These are phyloP conservation scores for Sigmodon hispidus DNA, from an alignment of 2,113 vertebrate species.

Conservation along the genomic window DNA sequence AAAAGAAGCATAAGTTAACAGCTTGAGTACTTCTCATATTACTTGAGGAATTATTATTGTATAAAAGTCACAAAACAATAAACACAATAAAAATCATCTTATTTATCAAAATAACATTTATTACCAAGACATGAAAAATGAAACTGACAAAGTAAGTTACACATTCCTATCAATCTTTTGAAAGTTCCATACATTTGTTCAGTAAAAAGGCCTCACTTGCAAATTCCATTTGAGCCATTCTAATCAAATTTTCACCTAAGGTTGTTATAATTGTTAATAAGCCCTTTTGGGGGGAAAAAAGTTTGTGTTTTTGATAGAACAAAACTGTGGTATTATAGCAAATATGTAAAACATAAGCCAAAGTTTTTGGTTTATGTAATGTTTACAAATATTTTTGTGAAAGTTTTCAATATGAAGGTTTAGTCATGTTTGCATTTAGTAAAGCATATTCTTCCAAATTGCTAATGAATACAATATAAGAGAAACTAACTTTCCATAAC, in stretches of 20 bases:
- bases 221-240: conserved; percentile 71
- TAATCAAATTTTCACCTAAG: conserved; percentile 67
- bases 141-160: conserved; percentile 66
- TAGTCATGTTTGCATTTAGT: not conserved
- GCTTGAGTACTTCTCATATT: conserved; percentile 49
- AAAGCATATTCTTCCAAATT: not conserved
- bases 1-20: conserved; percentile 57
- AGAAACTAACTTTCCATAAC: not conserved
- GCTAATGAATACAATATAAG: not conserved
- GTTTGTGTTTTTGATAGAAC: not conserved
- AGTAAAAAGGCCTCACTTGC: conserved; percentile 60
- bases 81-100: conserved; percentile 68
- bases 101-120: conserved; percentile 75
- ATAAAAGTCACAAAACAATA: conserved; percentile 53
- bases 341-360: conserved; percentile 33
- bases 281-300: not conserved
- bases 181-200: conserved; percentile 55
- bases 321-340: not conserved
- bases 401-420: conserved; percentile 49
- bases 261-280: conserved; percentile 56
- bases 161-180: conserved; percentile 68
- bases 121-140: conserved; percentile 67
- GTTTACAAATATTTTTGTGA: not conserved
- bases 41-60: conserved; percentile 6
- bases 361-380: conserved; percentile 19